Conservation (phyloP, 2,888 invertebrate species). For the Tryphoninae sp. region DNA sequence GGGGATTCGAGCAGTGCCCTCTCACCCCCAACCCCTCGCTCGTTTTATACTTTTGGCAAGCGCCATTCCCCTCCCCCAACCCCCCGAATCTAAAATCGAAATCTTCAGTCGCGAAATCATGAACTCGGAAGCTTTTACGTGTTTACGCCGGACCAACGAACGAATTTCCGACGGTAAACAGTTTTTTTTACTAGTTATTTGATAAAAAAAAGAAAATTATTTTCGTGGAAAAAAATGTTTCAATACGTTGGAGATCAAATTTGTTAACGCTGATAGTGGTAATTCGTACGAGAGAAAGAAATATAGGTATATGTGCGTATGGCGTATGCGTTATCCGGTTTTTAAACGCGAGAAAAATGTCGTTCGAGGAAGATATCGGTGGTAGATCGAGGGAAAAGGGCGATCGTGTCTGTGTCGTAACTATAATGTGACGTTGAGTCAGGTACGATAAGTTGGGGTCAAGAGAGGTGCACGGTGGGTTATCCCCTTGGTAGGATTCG, state of each 20-base stretch:
- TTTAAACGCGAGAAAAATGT: background rate
- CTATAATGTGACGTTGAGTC: background rate
- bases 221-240: too few relatives aligned
- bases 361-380: background rate
- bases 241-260: too few relatives aligned
- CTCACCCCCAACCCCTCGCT: background rate
- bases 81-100: constrained; percentile 45
- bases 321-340: background rate
- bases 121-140: constrained; percentile 1
- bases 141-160: background rate
- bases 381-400: background rate
- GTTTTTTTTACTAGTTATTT: background rate
- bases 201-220: too few relatives aligned
- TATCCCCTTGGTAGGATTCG: background rate
- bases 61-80: background rate
- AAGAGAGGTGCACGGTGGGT: background rate
- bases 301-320: too few relatives aligned
- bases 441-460: background rate
- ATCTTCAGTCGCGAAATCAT: constrained; percentile 34
- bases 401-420: background rate
- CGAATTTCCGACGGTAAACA: background rate
- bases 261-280: too few relatives aligned
- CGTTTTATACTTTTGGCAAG: constrained; percentile 4
- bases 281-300: too few relatives aligned
- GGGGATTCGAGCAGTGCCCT: constrained; percentile 33